Evolutionary conservation across 2,797 vertebrate genomes (phyloP).

Genomic region (Propithecus perrieri): DNA sequence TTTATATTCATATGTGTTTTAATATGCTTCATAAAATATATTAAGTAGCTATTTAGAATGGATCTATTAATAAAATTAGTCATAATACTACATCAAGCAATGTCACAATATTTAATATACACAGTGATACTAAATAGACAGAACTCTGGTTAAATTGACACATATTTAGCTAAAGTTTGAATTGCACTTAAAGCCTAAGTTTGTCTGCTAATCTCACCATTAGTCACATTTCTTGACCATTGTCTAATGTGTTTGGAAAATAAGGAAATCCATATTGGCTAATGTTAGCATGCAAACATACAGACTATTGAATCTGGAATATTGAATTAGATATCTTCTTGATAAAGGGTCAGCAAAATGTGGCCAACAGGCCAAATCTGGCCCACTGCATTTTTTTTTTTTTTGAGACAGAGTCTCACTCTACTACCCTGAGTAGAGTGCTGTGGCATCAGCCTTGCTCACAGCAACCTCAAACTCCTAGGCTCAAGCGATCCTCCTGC

Average conservation of each 20-base stretch:
- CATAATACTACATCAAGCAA: not conserved
- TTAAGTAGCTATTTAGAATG: constrained; percentile 5
- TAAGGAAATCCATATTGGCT: not conserved
- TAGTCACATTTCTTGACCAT: not conserved
- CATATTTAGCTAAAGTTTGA: constrained; percentile 35
- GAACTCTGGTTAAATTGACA: constrained; percentile 5
- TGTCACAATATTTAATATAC: not conserved
- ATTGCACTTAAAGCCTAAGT: constrained; percentile 23
- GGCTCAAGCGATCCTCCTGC: too few relatives aligned
- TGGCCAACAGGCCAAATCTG: not conserved
- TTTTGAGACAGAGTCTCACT: too few relatives aligned
- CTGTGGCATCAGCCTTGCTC: too few relatives aligned
- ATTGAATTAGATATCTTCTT: not conserved
- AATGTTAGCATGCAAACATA: not conserved
- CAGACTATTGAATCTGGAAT: not conserved
- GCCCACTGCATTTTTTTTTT: too few relatives aligned
- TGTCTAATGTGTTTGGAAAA: constrained; percentile 23
- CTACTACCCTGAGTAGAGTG: too few relatives aligned
- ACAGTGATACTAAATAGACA: not conserved
- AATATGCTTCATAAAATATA: constrained; percentile 45
- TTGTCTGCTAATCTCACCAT: not conserved
- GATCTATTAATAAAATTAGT: constrained; percentile 46
- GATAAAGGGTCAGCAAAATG: not conserved
- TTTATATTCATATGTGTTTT: not conserved
- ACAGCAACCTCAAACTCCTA: too few relatives aligned